Percentiles rank a stretch among this genome's conserved stretches.
Conservation (phyloP, 2,113 vertebrate genomes). For the Tamias sibiricus region DNA sequence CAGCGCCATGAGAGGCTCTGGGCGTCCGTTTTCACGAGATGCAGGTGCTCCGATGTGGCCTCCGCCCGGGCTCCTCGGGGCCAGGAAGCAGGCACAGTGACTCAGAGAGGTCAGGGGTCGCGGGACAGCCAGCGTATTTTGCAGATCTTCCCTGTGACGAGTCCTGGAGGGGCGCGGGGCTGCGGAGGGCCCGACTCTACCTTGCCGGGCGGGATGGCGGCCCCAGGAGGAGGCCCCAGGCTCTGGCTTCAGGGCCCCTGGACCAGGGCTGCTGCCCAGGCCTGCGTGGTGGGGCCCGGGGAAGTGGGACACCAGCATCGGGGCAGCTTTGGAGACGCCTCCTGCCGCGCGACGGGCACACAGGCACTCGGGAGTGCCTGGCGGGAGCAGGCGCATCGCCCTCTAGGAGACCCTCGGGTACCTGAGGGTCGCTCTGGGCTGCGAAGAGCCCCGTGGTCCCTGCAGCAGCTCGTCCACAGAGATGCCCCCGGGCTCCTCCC, state of each 20-base stretch:
- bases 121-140: background rate
- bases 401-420: too few relatives aligned
- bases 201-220: too few relatives aligned
- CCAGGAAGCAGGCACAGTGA: background rate
- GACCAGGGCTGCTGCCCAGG: too few relatives aligned
- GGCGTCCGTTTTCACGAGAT: background rate
- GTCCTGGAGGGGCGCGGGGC: background rate
- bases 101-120: background rate
- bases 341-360: fast-evolving
- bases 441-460: background rate
- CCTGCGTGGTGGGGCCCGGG: background rate
- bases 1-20: background rate
- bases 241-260: background rate
- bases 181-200: background rate
- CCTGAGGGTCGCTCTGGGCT: background rate
- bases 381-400: too few relatives aligned
- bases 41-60: background rate
- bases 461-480: background rate
- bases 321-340: background rate
- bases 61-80: background rate
- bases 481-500: background rate
- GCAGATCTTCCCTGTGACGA: background rate
- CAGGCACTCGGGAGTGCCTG: too few relatives aligned
- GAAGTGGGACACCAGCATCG: too few relatives aligned
- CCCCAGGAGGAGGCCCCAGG: too few relatives aligned